Percentiles rank a stretch among this genome's conserved stretches.
phyloP scores from a whole-genome alignment of 1,140 invertebrate species.

The Trachymyrmex cornetzi region DNA sequence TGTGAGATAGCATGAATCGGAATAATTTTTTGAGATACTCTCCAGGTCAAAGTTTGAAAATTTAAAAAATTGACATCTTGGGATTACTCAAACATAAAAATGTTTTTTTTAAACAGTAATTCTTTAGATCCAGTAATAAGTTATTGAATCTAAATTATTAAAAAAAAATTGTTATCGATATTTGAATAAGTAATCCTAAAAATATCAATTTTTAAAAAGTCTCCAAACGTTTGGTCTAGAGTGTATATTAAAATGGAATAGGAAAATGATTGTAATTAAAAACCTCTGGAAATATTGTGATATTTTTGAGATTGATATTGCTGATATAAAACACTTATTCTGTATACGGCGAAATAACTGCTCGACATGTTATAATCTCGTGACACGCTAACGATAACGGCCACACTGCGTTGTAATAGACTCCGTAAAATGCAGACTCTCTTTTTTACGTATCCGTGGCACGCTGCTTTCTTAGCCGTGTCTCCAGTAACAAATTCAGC shows the following conservation, averaged over 20 bases:
- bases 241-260: background rate
- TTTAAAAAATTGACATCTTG: no score
- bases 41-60: no score
- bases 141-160: no score
- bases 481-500: conserved; percentile 47
- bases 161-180: no score
- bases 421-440: conserved; percentile 6
- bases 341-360: background rate
- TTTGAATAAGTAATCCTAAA: no score
- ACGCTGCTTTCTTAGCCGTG: conserved; percentile 31
- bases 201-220: no score
- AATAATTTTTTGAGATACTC: background rate
- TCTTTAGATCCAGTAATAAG: no score
- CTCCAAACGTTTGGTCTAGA: no score
- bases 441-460: conserved; percentile 42
- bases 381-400: conserved; percentile 24
- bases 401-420: background rate
- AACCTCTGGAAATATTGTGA: background rate
- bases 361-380: background rate
- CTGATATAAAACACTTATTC: background rate
- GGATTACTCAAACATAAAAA: no score
- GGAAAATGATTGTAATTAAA: background rate
- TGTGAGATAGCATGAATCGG: background rate
- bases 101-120: no score
- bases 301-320: background rate